Evolutionary conservation across 1,140 invertebrate genomes (phyloP).

Genomic region (Musca domestica): DNA sequence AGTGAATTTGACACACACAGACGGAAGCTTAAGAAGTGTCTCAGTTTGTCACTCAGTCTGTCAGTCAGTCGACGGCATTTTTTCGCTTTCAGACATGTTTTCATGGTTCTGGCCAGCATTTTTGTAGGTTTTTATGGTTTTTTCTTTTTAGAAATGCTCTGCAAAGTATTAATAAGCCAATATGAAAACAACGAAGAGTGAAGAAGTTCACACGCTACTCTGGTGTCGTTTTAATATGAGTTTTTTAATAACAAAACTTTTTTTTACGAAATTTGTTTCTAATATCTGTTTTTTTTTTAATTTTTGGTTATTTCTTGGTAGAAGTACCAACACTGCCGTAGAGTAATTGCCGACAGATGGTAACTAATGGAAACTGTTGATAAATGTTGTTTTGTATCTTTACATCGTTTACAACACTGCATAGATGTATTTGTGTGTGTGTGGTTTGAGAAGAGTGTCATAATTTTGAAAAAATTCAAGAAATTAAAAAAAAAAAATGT

Average conservation of each 20-base stretch:
- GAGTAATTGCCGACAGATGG: too few relatives aligned
- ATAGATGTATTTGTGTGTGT: too few relatives aligned
- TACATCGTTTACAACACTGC: background rate
- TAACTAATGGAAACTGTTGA: too few relatives aligned
- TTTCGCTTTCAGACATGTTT: too few relatives aligned
- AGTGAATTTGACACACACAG: slow-evolving; percentile 5
- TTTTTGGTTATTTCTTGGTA: background rate
- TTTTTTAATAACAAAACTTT: background rate
- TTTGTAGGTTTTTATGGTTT: background rate
- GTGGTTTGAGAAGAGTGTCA: too few relatives aligned
- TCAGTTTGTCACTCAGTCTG: background rate
- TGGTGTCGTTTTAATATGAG: background rate
- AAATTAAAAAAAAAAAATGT: too few relatives aligned
- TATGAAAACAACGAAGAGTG: background rate
- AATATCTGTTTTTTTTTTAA: background rate
- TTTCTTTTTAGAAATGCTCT: background rate
- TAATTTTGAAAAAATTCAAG: too few relatives aligned
- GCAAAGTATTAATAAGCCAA: too few relatives aligned
- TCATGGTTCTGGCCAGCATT: too few relatives aligned
- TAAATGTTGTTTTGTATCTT: too few relatives aligned
- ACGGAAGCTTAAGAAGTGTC: slow-evolving; percentile 15
- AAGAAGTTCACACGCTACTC: slow-evolving; percentile 15
- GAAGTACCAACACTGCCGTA: too few relatives aligned
- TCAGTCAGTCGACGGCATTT: too few relatives aligned
- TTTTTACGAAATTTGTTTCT: slow-evolving; percentile 5